Evolutionary conservation across 1,140 invertebrate species (phyloP), one percentile per base, ranked within the genome.

Genomic region (Caenorhabditis brenneri): DNA sequence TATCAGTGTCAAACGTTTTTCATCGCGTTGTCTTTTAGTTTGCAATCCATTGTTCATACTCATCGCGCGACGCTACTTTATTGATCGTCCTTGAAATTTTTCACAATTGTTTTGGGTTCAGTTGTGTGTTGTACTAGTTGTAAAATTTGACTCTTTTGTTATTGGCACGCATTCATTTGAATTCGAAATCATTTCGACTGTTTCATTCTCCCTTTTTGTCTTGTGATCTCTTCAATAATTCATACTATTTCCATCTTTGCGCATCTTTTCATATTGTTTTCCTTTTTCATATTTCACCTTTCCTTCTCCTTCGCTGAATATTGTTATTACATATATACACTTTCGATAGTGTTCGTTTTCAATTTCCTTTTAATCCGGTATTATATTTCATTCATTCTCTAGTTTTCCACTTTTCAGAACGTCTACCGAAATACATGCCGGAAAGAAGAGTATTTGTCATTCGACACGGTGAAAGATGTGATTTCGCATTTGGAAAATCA

Each of bases 61-160:
- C 19, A 15, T 7, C 58, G 29, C 19, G 29, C 15, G n/a, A 27
- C 31, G 29, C 15, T 7, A 33, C 31, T 33, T 19, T 65, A 65
- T 65, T 65, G 58, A 65, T 65, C 58, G 58, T 33, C 58, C 58
- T 65, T 65, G 58, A 65, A 9, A n/a, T 65, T 65, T 19, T 65
- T 15, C 5, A n/a, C 31, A 33, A 24, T 33, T 65, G 58, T 65
- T 65, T n/a, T 65, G 31, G 53, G 53, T 55, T 55, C 53, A 65
- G 27, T 0, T 55, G 53, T 55, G 53, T 55, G 22, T 65, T 65
- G 31, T 33, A 65, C 15, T 65, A 12, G 29, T 65, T 33, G 58
- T 33, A 3, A 12, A 36, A 65, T 29, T 58, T 19, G 24, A 2
- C 53, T 58, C 29, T 22, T 58, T n/a, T 19, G 31, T n/a, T 65